Evolutionary conservation across 2,113 vertebrate species (phyloP).

Genomic region (Tichodroma muraria): DNA sequence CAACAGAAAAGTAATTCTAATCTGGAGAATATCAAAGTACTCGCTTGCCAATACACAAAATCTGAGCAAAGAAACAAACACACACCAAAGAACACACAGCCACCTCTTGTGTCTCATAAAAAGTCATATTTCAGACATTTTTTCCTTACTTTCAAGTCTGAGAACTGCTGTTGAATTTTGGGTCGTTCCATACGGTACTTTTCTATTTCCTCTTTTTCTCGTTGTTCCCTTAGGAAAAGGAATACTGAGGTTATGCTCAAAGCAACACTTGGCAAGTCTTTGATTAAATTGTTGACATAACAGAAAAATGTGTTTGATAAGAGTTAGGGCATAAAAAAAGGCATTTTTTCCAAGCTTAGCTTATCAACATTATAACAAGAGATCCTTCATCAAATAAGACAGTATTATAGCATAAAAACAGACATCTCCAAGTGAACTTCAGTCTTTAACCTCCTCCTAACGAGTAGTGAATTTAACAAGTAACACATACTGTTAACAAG

Average conservation of each 20-base stretch:
- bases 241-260: not conserved
- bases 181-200: constrained; percentile 98
- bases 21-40: not conserved
- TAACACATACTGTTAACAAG: not conserved
- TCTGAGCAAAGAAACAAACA: not conserved
- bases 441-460: not conserved
- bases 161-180: constrained; percentile 98
- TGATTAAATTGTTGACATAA: not conserved
- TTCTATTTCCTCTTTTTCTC: constrained; percentile 97
- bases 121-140: not conserved
- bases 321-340: not conserved
- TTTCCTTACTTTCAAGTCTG: constrained; percentile 89
- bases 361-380: not conserved
- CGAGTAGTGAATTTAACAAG: not conserved
- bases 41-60: not conserved
- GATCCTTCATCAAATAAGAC: not conserved
- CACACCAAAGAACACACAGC: not conserved
- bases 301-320: not conserved
- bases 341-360: not conserved
- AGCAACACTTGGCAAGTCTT: not conserved
- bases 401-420: not conserved
- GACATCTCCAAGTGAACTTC: not conserved
- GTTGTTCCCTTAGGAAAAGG: constrained; percentile 81
- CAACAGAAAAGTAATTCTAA: not conserved
- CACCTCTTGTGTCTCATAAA: rapidly evolving